A percentile compares a stretch with the other conserved stretches of the same genome.
Conservation (phyloP, 2,113 vertebrate species). For the Isichthys henryi region DNA sequence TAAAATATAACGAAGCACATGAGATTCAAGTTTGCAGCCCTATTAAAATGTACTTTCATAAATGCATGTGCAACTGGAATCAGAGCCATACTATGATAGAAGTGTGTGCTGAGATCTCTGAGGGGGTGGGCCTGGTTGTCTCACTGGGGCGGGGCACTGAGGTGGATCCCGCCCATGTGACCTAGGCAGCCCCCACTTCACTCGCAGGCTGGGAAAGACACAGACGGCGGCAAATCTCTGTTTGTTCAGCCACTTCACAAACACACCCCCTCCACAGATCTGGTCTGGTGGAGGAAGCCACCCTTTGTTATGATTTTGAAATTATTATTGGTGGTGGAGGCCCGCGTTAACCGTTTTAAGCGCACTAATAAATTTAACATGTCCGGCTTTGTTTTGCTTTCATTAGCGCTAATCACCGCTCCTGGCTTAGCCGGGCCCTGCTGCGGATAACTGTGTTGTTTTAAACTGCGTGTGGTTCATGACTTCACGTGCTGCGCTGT, state of each 20-base stretch:
- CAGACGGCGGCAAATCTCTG: slow-evolving; percentile 71
- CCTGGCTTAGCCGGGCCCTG: slow-evolving; percentile 51
- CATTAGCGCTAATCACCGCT: slow-evolving; percentile 64
- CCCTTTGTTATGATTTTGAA: slow-evolving; percentile 58
- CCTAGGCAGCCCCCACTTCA: slow-evolving; percentile 43
- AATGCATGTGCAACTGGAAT: neutral
- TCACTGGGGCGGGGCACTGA: neutral
- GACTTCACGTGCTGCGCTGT: slow-evolving; percentile 42
- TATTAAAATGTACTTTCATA: neutral
- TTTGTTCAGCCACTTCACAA: slow-evolving; percentile 75
- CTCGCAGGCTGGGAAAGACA: slow-evolving; percentile 65
- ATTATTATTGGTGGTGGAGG: slow-evolving; percentile 61
- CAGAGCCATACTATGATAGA: slow-evolving; percentile 11
- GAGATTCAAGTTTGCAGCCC: no score
- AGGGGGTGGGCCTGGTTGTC: slow-evolving; percentile 30
- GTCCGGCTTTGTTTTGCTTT: slow-evolving; percentile 74
- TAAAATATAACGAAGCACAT: no score
- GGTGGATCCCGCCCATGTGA: neutral
- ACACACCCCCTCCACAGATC: slow-evolving; percentile 63
- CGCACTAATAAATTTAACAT: slow-evolving; percentile 72
- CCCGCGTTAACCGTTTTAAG: slow-evolving; percentile 43
- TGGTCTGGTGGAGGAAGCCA: slow-evolving; percentile 58
- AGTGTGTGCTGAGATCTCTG: slow-evolving; percentile 39
- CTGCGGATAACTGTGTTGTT: slow-evolving; percentile 61
- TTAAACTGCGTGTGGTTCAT: slow-evolving; percentile 61